Percentiles rank a stretch among this genome's conserved stretches.
Evolutionary conservation across 1,140 invertebrate species (phyloP).

Genomic region (Conus ventricosus): DNA sequence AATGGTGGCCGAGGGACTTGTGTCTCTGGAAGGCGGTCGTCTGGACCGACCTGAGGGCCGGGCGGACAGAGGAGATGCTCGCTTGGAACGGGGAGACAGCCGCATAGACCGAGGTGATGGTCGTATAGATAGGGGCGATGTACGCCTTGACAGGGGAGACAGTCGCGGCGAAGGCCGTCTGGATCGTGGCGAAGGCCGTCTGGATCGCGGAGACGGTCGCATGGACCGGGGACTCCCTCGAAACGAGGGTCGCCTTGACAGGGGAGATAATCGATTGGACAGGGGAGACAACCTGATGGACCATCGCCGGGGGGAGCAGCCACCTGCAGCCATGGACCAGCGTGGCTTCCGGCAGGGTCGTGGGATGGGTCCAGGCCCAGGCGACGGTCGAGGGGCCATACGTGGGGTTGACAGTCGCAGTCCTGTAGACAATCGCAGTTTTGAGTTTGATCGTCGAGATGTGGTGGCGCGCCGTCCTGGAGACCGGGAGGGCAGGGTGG

Average conservation of each 20-base stretch:
- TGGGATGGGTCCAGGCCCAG: not conserved
- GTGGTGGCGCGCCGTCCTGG: not conserved
- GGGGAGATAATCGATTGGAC: not conserved
- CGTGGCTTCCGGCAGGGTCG: conserved; percentile 1
- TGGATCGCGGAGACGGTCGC: conserved; percentile 16
- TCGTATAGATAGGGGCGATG: conserved; percentile 10
- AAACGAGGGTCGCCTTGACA: not conserved
- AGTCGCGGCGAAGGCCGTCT: not conserved
- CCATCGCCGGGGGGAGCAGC: not conserved
- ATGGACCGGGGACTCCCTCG: not conserved
- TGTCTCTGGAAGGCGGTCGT: not conserved
- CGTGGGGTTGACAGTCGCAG: not conserved
- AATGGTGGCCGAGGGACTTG: not conserved
- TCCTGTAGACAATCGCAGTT: conserved; percentile 4
- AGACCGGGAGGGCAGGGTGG: conserved; percentile 64
- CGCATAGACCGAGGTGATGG: conserved; percentile 35
- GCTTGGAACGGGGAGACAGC: conserved; percentile 48
- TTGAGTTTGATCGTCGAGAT: conserved; percentile 26
- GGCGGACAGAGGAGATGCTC: conserved; percentile 60
- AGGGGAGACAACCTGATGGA: conserved; percentile 19
- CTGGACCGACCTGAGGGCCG: conserved; percentile 2
- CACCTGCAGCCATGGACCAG: not conserved
- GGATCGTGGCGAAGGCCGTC: not conserved
- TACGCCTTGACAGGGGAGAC: conserved; percentile 13
- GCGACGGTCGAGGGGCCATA: conserved; percentile 7